phyloP scores from a whole-genome alignment of 2,113 vertebrate species.

The Chamaea fasciata region DNA sequence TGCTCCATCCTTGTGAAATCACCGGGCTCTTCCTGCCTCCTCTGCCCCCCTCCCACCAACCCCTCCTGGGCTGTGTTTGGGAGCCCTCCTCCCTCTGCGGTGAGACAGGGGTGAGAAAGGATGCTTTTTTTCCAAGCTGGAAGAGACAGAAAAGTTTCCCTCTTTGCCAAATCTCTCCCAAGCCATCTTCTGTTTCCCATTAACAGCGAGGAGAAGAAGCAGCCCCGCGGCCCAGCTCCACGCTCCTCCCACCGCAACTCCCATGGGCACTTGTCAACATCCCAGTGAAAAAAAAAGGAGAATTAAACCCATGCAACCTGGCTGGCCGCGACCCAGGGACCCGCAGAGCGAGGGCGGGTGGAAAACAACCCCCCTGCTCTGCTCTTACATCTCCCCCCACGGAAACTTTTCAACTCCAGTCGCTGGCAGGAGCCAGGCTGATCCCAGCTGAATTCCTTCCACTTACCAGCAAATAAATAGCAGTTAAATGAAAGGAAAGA shows the following conservation, averaged over 20 bases:
- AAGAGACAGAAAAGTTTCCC: conserved; percentile 30
- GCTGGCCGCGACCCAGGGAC: background rate
- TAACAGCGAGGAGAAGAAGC: background rate
- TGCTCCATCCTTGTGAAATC: background rate
- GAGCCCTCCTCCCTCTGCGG: background rate
- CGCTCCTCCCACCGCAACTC: background rate
- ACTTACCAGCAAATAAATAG: conserved; percentile 57
- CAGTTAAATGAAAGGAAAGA: conserved; percentile 24
- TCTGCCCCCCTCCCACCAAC: background rate
- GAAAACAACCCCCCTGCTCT: conserved; percentile 17
- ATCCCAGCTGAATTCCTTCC: conserved; percentile 57
- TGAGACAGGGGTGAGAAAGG: background rate
- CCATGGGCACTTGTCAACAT: background rate
- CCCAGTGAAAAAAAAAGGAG: background rate
- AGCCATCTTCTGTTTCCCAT: conserved; percentile 55
- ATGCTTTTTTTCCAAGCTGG: conserved; percentile 17
- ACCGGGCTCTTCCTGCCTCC: background rate
- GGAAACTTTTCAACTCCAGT: conserved; percentile 36
- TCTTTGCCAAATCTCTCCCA: conserved; percentile 27
- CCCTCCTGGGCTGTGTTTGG: background rate
- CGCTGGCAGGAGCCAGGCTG: conserved; percentile 32
- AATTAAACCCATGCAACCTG: conserved; percentile 13
- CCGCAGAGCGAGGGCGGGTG: background rate
- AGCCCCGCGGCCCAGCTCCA: background rate
- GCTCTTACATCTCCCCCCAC: conserved; percentile 11